phyloP scores from a whole-genome alignment of 2,888 invertebrate species.

The Andrena bucephala region DNA sequence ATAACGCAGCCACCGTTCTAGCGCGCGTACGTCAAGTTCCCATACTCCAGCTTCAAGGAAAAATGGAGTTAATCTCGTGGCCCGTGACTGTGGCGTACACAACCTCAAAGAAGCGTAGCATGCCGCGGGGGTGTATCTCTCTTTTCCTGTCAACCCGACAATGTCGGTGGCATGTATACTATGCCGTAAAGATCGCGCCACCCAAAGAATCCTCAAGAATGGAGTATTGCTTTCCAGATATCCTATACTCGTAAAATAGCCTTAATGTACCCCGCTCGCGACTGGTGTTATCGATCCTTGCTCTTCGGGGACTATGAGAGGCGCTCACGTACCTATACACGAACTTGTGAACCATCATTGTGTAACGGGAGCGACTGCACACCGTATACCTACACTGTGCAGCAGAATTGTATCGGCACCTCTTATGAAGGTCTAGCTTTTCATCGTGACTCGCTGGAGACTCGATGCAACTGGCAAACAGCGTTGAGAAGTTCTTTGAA shows the following conservation, averaged over 20 bases:
- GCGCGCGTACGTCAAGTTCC: background rate
- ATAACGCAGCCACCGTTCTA: background rate
- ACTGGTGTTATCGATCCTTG: conserved; percentile 70
- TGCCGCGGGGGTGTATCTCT: conserved; percentile 65
- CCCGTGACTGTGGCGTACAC: conserved; percentile 32
- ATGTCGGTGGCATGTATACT: conserved; percentile 69
- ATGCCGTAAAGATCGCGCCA: conserved; percentile 68
- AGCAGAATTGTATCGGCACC: conserved; percentile 45
- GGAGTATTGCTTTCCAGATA: conserved; percentile 76
- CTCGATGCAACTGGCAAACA: conserved; percentile 30
- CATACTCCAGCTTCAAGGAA: conserved; percentile 13
- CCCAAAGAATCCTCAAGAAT: conserved; percentile 74
- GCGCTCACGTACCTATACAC: background rate
- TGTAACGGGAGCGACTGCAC: conserved; percentile 11
- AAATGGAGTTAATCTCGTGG: conserved; percentile 54
- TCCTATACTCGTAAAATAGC: conserved; percentile 77
- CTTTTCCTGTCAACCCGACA: conserved; percentile 59
- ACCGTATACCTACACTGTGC: conserved; percentile 3
- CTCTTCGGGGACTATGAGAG: conserved; percentile 51
- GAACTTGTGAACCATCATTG: background rate
- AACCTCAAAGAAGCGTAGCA: conserved; percentile 60
- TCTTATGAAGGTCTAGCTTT: conserved; percentile 53
- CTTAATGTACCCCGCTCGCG: conserved; percentile 72
- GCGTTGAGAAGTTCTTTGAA: conserved; percentile 23
- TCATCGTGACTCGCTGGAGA: conserved; percentile 4